Evolutionary conservation across 2,113 vertebrate genomes (phyloP).

Genomic region (Melanocharis versteri): DNA sequence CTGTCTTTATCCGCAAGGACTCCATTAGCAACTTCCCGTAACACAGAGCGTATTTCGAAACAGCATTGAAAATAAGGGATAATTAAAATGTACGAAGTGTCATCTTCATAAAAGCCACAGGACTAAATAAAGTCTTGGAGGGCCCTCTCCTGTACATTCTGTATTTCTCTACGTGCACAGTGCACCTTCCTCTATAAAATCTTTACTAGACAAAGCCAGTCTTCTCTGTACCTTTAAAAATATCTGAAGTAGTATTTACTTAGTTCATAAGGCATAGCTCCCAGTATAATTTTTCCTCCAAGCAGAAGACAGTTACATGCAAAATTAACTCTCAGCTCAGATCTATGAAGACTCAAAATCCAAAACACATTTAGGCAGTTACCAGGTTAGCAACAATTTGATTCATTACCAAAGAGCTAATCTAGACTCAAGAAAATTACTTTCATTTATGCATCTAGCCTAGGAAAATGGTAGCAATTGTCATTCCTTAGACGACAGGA

Average conservation of each 20-base stretch:
- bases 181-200: background rate
- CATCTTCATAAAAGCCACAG: conserved; percentile 61
- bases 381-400: background rate
- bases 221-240: background rate
- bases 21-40: conserved; percentile 30
- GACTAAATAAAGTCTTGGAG: conserved; percentile 69
- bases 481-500: background rate
- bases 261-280: background rate
- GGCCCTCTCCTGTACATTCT: conserved; percentile 69
- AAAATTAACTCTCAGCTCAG: conserved; percentile 1
- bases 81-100: conserved; percentile 59
- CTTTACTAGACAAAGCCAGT: background rate
- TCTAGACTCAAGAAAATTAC: background rate
- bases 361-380: background rate
- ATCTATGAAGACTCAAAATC: background rate
- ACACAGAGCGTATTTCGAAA: background rate
- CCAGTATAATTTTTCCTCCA: background rate
- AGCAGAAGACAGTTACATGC: background rate
- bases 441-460: background rate
- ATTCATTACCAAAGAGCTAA: background rate
- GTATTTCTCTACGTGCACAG: conserved; percentile 24
- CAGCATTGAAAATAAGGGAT: background rate
- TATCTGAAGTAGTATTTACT: background rate
- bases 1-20: conserved; percentile 19
- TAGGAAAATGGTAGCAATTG: background rate